phyloP scores from a whole-genome alignment of 2,797 vertebrate genomes.

The Rhinoraja longicauda region DNA sequence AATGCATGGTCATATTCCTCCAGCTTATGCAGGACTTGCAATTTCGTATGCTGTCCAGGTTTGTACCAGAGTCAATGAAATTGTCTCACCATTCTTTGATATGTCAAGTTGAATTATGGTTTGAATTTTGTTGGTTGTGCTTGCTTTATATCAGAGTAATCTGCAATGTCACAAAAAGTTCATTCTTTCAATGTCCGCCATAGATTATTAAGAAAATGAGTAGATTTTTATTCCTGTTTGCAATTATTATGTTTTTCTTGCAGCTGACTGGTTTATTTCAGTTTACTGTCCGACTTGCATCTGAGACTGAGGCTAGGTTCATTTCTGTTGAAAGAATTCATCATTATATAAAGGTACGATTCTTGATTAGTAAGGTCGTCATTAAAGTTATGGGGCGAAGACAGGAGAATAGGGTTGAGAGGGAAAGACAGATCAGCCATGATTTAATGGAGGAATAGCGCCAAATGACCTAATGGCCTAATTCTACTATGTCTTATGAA shows the following conservation, averaged over 20 bases:
- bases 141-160: background rate
- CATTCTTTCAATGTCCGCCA: background rate
- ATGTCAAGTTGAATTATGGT: background rate
- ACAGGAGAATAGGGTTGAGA: too few relatives aligned
- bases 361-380: too few relatives aligned
- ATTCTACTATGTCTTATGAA: too few relatives aligned
- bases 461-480: too few relatives aligned
- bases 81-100: background rate
- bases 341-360: constrained; percentile 80
- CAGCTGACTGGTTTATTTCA: constrained; percentile 88
- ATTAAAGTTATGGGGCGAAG: too few relatives aligned
- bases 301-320: constrained; percentile 88
- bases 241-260: constrained; percentile 4
- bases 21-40: constrained; percentile 80
- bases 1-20: constrained; percentile 79
- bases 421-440: too few relatives aligned
- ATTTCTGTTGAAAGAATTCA: constrained; percentile 85
- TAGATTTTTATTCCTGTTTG: background rate
- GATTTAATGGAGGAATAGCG: too few relatives aligned
- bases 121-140: background rate
- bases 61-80: constrained; percentile 34
- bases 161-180: background rate
- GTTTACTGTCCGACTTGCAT: constrained; percentile 84
- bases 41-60: constrained; percentile 89
- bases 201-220: background rate